Evolutionary conservation across 2,797 vertebrate species (phyloP).

Genomic region (Cottoperca gobio): DNA sequence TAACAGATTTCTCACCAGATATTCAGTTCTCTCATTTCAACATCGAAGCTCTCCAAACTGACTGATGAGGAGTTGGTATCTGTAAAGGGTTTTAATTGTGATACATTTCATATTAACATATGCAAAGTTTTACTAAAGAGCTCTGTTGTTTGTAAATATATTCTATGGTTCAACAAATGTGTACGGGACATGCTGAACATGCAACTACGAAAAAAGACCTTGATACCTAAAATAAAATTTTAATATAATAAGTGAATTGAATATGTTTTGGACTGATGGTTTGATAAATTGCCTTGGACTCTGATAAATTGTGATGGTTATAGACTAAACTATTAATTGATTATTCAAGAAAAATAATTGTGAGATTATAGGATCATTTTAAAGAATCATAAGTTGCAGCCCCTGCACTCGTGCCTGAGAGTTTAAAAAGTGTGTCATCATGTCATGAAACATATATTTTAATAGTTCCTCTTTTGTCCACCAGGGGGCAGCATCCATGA

Average conservation of each 20-base stretch:
- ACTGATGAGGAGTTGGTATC: neutral
- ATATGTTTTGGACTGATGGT: too few species aligned
- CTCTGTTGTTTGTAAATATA: neutral
- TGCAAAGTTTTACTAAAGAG: neutral
- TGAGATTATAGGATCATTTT: neutral
- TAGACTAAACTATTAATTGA: rapidly evolving
- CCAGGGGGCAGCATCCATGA: conserved; percentile 93
- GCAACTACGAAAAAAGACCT: too few species aligned
- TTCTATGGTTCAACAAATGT: neutral
- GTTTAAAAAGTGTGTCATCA: neutral
- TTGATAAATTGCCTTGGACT: too few species aligned
- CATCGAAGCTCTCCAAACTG: neutral
- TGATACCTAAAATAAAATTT: too few species aligned
- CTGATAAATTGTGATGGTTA: neutral
- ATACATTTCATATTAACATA: neutral
- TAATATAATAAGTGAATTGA: too few species aligned
- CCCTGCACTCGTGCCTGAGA: neutral
- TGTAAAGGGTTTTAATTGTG: neutral
- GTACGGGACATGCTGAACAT: too few species aligned
- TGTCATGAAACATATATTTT: neutral
- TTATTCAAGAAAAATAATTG: neutral
- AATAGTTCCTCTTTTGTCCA: conserved; percentile 23
- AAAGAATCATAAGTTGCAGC: neutral
- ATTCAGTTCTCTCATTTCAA: neutral
- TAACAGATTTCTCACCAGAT: neutral